Evolutionary conservation across 2,113 vertebrate genomes (phyloP).

Genomic region (Brachypteracias leptosomus): DNA sequence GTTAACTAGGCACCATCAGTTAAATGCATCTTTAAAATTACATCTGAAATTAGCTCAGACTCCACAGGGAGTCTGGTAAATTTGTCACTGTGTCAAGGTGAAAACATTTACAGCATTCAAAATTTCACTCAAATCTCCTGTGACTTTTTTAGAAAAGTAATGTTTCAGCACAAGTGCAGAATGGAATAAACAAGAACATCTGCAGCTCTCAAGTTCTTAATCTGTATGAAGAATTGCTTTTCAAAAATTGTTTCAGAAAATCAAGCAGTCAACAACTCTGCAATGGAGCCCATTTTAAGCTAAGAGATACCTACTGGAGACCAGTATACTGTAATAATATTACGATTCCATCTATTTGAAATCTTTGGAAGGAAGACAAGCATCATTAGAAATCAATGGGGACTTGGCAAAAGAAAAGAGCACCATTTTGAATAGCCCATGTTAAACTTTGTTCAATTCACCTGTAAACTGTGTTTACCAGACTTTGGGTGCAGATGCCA

Average conservation of each 20-base stretch:
- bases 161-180: background rate
- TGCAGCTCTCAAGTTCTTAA: background rate
- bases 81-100: background rate
- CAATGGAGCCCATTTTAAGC: background rate
- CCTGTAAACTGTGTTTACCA: background rate
- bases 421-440: background rate
- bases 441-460: background rate
- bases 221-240: background rate
- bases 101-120: background rate
- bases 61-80: background rate
- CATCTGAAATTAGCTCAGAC: background rate
- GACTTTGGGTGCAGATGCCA: background rate
- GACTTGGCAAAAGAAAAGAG: background rate
- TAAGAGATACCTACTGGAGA: background rate
- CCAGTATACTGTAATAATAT: background rate
- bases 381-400: background rate
- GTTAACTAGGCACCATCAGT: background rate
- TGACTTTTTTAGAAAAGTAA: background rate
- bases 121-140: background rate
- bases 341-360: background rate
- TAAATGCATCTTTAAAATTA: conserved; percentile 10
- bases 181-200: background rate
- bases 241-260: background rate
- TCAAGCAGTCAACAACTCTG: background rate
- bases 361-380: background rate